These are phyloP conservation scores for Forbesichthys agassizii DNA, from an alignment of 2,113 vertebrate genomes.

Conservation along the genomic window DNA sequence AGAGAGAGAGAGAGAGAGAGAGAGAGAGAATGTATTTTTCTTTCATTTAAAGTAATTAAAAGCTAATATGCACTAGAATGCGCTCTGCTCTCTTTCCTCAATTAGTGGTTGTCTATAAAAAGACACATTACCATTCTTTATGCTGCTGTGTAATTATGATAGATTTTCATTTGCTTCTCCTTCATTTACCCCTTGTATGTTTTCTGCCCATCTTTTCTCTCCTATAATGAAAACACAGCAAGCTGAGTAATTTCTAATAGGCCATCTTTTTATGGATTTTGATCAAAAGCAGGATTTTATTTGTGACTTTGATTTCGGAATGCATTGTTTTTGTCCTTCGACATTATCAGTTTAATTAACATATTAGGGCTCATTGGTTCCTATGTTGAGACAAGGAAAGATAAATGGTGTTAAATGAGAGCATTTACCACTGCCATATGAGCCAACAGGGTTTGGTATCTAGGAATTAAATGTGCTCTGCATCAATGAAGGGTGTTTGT, in stretches of 20 bases:
- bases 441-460: slow-evolving; percentile 48
- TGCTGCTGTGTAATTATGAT: slow-evolving; percentile 59
- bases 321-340: slow-evolving; percentile 45
- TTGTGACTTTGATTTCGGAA: slow-evolving; percentile 50
- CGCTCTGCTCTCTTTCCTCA: slow-evolving; percentile 48
- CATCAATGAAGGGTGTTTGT: slow-evolving; percentile 30
- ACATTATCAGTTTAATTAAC: slow-evolving; percentile 57
- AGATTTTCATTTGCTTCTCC: slow-evolving; percentile 55
- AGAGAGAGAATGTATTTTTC: slow-evolving; percentile 43
- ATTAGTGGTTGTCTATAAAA: slow-evolving; percentile 64
- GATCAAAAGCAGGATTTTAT: slow-evolving; percentile 48
- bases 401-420: slow-evolving; percentile 41
- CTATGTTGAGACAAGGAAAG: slow-evolving; percentile 24
- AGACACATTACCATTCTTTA: slow-evolving; percentile 53
- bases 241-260: slow-evolving; percentile 63
- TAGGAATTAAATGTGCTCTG: slow-evolving; percentile 43
- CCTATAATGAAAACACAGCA: slow-evolving; percentile 54
- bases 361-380: slow-evolving; percentile 51
- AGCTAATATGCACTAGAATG: slow-evolving; percentile 60
- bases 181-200: slow-evolving; percentile 45
- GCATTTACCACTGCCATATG: slow-evolving; percentile 22
- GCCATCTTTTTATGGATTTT: slow-evolving; percentile 47
- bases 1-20: slow-evolving; percentile 1
- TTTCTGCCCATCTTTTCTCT: slow-evolving; percentile 21
- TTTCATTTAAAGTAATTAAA: slow-evolving; percentile 66